Evolutionary conservation across 1,140 invertebrate genomes (phyloP), one percentile per base, ranked within the genome.

Genomic region (Drosophila malerkotliana): DNA sequence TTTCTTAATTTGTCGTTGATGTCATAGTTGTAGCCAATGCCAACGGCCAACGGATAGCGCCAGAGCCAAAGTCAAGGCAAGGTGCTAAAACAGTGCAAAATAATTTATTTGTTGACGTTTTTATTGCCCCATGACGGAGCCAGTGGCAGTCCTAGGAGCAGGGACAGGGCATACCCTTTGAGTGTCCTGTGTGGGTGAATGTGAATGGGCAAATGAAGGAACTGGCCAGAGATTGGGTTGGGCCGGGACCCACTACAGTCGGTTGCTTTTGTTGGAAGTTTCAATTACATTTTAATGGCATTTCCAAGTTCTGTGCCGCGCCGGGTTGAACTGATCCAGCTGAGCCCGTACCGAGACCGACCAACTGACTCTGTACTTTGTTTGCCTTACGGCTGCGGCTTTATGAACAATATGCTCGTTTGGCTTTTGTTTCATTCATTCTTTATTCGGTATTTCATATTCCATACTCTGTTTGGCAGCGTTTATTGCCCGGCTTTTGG

Each of bases 261-360:
- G 73, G 53, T 72, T 83, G 79, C 82, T 79, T 62, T 73, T 73
- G 57, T 61, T 73, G 79, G 64, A 89, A 88, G 88, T 90, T 88
- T 90, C 88, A 88, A 90, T 90, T 90, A 90, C 88, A 81, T 90
- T 90, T 90, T 90, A 90, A 90, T 90, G 88, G 66, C 79, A 84
- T 88, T 90, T 89, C 75, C 79, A 82, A 88, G 83, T 80, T 84
- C 73, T 72, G 52, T 53, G 77, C 73, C 51, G 44, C 75, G 54
- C 54, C 49, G 72, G 26, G 41, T 37, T 34, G 58, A 44, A 48
- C 47, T 67, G 59, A 52, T 64, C 64, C 64, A 64, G 47, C 63
- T 67, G 63, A 67, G 63, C 63, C 34, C 41, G 9, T 34, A 28
- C 41, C 7, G 7, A 18, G 41, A 15, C 28, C 18, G 26, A 34